Evolutionary conservation across 2,888 invertebrate genomes (phyloP), one percentile per base, ranked within the genome.

Genomic region (Rhagonycha fulva): DNA sequence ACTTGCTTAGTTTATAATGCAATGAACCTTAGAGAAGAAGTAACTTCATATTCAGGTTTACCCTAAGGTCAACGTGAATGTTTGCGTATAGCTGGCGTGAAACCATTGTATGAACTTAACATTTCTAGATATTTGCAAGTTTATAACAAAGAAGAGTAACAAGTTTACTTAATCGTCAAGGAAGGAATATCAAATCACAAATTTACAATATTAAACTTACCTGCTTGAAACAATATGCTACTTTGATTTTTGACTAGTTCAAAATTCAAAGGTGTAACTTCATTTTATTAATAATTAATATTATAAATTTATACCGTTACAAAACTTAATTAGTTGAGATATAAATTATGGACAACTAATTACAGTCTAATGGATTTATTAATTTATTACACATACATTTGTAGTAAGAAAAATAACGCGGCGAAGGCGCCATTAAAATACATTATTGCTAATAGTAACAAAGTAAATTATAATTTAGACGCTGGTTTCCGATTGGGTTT

Each of bases 31-130:
- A 71, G 63, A 47, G 70, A 70, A 70, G 24, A 32, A 70, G 30
- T 68, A 70, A 70, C 30, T 71, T 71, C 71, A 71, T 66, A 62
- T 71, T 63, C 63, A 71, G 32, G 71, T 71, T 71, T 62, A 71
- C 71, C 71, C 32, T 62, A 62, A 71, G 71, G 71, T 72, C 71
- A 72, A 66, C 62, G 63, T 72, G 66, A 72, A 72, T 72, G 71
- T 72, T 72, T 72, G 14, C 71, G 66, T 72, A 66, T 62, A 26
- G 62, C 30, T 62, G 62, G 23, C 32, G 71, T 62, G 66, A 72
- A 72, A 26, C 47, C 30, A 72, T 30, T 66, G 62, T 60, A 47
- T 61, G 32, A 47, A 30, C 32, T 70, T 63, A 66, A 24, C 23
- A 66, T 23, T 66, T 24, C 63, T 66, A 24, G 26, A 26, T 26